A percentile compares a stretch with the other conserved stretches of the same genome.
Evolutionary conservation across 2,797 vertebrate genomes (phyloP).

Genomic region (Phrynocephalus vlangalii): DNA sequence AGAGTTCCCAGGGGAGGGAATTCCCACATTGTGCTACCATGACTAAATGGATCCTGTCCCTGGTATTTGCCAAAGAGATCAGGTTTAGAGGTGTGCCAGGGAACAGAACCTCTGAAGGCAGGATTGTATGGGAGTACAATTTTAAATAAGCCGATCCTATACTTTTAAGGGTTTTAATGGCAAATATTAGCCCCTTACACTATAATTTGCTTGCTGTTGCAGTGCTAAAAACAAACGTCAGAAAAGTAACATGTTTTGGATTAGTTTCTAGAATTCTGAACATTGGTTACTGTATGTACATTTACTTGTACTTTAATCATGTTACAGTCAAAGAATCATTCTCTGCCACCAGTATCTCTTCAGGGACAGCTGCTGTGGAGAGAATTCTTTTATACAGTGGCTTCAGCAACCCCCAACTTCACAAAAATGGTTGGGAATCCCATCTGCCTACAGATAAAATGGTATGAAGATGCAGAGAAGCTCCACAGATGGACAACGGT

Average conservation of each 20-base stretch:
- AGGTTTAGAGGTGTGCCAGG: not conserved
- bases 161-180: not conserved
- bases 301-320: conserved; percentile 68
- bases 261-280: not conserved
- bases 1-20: not conserved
- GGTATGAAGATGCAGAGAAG: conserved; percentile 86
- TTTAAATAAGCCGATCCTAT: not conserved
- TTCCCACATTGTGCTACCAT: not conserved
- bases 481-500: conserved; percentile 76
- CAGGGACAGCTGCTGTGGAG: conserved; percentile 90
- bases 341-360: conserved; percentile 79
- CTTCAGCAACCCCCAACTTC: conserved; percentile 89
- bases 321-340: conserved; percentile 53
- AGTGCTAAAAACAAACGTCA: not conserved
- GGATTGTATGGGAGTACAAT: too few relatives aligned
- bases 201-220: conserved; percentile 13
- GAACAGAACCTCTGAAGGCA: not conserved
- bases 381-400: conserved; percentile 90
- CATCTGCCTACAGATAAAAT: conserved; percentile 89
- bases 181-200: not conserved
- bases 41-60: not conserved
- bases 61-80: not conserved
- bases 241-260: too few relatives aligned
- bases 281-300: not conserved
- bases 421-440: conserved; percentile 93